A percentile compares a stretch with the other conserved stretches of the same genome.
phyloP scores from a whole-genome alignment of 2,888 invertebrate genomes.

The Ophion ventricosus region DNA sequence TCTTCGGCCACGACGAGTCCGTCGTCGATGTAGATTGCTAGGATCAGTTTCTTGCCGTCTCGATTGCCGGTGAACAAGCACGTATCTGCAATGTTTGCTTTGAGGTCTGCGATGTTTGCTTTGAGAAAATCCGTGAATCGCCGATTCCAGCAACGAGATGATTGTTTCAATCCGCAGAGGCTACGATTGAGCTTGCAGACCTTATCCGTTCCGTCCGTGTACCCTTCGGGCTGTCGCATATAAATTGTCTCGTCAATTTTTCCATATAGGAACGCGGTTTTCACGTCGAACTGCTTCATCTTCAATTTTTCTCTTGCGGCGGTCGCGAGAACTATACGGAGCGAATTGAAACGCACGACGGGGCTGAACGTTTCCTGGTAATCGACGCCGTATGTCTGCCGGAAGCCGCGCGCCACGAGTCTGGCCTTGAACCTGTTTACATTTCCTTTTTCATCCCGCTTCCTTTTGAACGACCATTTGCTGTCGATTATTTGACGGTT shows the following conservation, averaged over 20 bases:
- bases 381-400: slow-evolving; percentile 28
- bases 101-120: slow-evolving; percentile 24
- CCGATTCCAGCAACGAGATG: slow-evolving; percentile 54
- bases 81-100: slow-evolving; percentile 34
- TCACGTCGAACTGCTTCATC: slow-evolving; percentile 73
- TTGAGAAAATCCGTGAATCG: slow-evolving; percentile 29
- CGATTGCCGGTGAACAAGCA: slow-evolving; percentile 32
- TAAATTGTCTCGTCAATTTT: slow-evolving; percentile 74
- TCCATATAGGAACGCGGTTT: slow-evolving; percentile 76
- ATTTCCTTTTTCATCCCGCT: slow-evolving; percentile 35
- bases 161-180: slow-evolving; percentile 54
- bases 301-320: slow-evolving; percentile 64
- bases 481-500: too few relatives aligned
- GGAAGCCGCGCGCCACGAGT: slow-evolving; percentile 23
- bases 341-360: slow-evolving; percentile 33
- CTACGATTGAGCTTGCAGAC: slow-evolving; percentile 50
- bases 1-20: slow-evolving; percentile 56
- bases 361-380: slow-evolving; percentile 38
- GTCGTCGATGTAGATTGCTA: slow-evolving; percentile 51
- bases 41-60: neutral
- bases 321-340: slow-evolving; percentile 6
- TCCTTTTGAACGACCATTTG: slow-evolving; percentile 42
- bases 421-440: slow-evolving; percentile 29
- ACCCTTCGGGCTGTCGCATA: slow-evolving; percentile 78
- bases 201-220: slow-evolving; percentile 69